These are phyloP conservation scores for Oxycera nigricornis DNA, from an alignment of 2,888 invertebrate genomes.

Conservation along the genomic window DNA sequence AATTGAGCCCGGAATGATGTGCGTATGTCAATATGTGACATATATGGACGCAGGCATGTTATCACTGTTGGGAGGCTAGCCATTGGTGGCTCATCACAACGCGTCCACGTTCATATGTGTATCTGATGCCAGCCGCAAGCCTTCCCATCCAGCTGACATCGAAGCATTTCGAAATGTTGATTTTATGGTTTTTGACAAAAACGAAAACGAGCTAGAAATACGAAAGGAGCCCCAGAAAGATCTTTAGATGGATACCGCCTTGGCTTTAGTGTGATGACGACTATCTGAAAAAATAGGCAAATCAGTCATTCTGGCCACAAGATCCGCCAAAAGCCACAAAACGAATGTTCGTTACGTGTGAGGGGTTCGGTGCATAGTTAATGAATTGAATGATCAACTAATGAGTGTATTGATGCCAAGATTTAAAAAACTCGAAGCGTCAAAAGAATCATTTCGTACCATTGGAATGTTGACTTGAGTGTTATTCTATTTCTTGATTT, in stretches of 20 bases:
- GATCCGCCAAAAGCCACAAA: background rate
- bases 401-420: too few relatives aligned
- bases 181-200: background rate
- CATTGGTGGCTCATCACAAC: background rate
- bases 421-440: too few relatives aligned
- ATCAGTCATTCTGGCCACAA: background rate
- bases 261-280: background rate
- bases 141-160: background rate
- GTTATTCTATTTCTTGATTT: too few relatives aligned
- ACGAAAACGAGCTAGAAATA: background rate
- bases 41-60: background rate
- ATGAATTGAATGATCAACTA: too few relatives aligned
- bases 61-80: background rate
- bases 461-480: too few relatives aligned
- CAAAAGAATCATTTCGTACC: too few relatives aligned
- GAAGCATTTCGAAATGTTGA: background rate
- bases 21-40: conserved; percentile 35
- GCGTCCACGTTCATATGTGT: background rate
- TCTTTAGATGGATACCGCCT: background rate
- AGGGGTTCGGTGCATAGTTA: too few relatives aligned
- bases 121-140: background rate
- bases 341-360: background rate
- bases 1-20: conserved; percentile 14
- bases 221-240: background rate
- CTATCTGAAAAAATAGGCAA: background rate